Base-by-base conservation (phyloP, 1,140 invertebrate species). In the Listronotus oregonensis region DNA sequence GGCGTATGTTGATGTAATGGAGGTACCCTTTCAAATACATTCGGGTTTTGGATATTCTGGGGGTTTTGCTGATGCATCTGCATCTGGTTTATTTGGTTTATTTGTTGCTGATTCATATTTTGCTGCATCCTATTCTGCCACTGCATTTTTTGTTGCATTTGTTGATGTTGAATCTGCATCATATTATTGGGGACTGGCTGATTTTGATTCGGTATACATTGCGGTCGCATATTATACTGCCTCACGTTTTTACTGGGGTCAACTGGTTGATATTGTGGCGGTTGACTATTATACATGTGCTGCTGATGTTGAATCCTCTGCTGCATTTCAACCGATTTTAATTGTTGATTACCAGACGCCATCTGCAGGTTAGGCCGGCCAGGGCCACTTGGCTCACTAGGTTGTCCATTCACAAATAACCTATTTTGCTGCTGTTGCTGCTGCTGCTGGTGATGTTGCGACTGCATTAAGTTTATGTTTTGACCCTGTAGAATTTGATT, bases 1-100 rank as follows among this genome's bases (percentile, higher is more conserved):
- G 87, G 82, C 73, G 83, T 82, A 72, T 89, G 87, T 68, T 89
- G 89, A 71, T 90, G 88, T 47, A 90, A 75, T 0, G 89, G 88
- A 15, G 89, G 88, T 4, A 90, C 89, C 56, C 89, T 83, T 61
- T 90, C 85, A 69, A 86, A 88, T 72, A 82, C 56, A 34, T 71
- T 73, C 6, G 63, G 10, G 42, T 58, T 51, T 49, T 68, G 66
- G 37, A 49, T 65, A 18, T 64, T 65, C 56, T 68, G 71, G 18
- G 73, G 71, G 11, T 72, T 67, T 61, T 74, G 72, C 52, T 71
- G 74, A 52, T 75, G 74, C 32, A 62, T 51, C 34, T 64, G 67
- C 44, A 50, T 47, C 27, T 58, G 49, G 55, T 42, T 67, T 15
- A 40, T 39, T 43, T 66, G 54, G 66, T 68, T 54, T 17, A 55